Evolutionary conservation across 2,888 invertebrate genomes (phyloP).

Genomic region (Cybosia mesomella): DNA sequence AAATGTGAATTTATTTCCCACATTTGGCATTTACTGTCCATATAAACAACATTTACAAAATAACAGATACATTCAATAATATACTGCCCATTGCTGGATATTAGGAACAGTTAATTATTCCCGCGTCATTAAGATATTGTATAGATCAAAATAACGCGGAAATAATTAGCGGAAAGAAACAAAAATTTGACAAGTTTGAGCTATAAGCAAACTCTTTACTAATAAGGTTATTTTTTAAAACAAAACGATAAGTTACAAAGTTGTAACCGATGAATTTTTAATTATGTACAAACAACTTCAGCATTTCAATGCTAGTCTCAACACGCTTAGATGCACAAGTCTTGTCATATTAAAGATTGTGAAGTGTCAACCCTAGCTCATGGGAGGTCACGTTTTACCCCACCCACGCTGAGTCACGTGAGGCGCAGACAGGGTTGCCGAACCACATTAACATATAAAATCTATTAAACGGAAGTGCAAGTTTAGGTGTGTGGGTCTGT

Average conservation of each 20-base stretch:
- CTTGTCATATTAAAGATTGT: constrained; percentile 28
- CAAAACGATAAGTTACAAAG: background rate
- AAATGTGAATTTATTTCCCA: background rate
- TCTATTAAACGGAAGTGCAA: background rate
- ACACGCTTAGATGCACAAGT: constrained; percentile 26
- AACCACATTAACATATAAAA: constrained; percentile 6
- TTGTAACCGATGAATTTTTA: constrained; percentile 3
- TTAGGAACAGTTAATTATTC: background rate
- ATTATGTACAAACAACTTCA: constrained; percentile 14
- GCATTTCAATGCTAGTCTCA: constrained; percentile 17
- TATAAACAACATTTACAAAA: background rate
- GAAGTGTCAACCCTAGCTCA: constrained; percentile 38
- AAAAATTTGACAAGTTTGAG: background rate
- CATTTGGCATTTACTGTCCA: background rate
- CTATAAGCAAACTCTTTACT: background rate
- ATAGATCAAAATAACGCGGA: background rate
- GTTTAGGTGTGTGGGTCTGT: background rate
- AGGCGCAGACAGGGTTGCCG: constrained; percentile 28
- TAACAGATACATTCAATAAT: background rate
- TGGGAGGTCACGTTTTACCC: constrained; percentile 37
- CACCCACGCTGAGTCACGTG: constrained; percentile 32
- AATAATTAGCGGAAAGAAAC: background rate
- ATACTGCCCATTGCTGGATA: background rate
- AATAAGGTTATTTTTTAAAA: background rate
- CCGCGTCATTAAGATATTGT: background rate